A percentile compares a stretch with the other conserved stretches of the same genome.
phyloP scores from a whole-genome alignment of 1,140 invertebrate species.

The Drosophila insularis region DNA sequence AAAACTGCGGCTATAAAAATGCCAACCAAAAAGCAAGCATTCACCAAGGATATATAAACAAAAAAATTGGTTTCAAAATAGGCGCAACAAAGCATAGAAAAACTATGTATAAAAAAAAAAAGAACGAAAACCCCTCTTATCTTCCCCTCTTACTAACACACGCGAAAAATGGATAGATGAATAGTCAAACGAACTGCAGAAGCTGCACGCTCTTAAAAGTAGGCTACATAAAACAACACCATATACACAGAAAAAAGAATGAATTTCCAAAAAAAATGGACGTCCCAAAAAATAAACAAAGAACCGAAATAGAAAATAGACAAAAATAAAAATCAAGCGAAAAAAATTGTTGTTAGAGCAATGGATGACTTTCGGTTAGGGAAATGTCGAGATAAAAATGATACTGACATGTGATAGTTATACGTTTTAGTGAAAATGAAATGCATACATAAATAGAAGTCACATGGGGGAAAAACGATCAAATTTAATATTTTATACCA shows the following conservation, averaged over 20 bases:
- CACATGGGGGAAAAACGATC: no score
- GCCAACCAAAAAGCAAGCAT: conserved; percentile 23
- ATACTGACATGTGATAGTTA: conserved; percentile 3
- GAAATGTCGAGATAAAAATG: conserved; percentile 8
- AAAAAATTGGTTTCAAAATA: conserved; percentile 47
- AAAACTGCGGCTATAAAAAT: conserved; percentile 43
- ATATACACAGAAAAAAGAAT: conserved; percentile 10
- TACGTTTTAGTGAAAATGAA: not conserved
- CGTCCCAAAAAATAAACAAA: not conserved
- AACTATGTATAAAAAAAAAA: conserved; percentile 9
- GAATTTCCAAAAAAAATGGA: conserved; percentile 1
- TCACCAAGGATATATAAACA: conserved; percentile 11
- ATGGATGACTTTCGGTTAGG: conserved; percentile 9
- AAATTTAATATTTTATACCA: no score
- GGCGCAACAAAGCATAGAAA: conserved; percentile 14
- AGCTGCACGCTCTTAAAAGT: conserved; percentile 3
- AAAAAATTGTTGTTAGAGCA: conserved; percentile 6
- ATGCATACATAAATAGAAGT: not conserved
- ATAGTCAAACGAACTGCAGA: not conserved
- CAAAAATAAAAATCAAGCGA: not conserved
- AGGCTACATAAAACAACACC: conserved; percentile 13
- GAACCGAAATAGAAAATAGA: not conserved
- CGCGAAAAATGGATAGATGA: not conserved
- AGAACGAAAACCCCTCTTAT: not conserved
- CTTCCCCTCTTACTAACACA: not conserved